phyloP scores from a whole-genome alignment of 2,888 invertebrate species.

The Phortica okadai region DNA sequence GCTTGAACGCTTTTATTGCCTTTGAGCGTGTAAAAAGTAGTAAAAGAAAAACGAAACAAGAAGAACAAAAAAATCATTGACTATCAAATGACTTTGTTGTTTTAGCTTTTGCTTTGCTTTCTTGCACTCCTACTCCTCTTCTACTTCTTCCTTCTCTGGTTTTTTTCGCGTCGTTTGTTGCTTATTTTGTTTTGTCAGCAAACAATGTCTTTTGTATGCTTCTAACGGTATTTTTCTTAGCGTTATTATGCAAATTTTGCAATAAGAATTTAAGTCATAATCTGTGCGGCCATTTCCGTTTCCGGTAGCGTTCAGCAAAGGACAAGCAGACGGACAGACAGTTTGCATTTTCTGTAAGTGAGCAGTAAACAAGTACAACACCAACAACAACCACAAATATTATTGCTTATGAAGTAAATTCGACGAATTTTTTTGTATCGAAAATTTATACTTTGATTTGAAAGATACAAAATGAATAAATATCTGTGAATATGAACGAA shows the following conservation, averaged over 20 bases:
- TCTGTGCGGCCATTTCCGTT: neutral
- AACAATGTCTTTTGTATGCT: conserved; percentile 8
- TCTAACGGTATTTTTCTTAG: neutral
- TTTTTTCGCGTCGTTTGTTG: neutral
- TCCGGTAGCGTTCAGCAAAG: too few species aligned
- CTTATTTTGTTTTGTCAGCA: conserved; percentile 19
- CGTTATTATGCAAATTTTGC: neutral
- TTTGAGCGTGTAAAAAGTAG: neutral
- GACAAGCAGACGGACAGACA: too few species aligned
- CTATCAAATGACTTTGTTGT: conserved; percentile 14
- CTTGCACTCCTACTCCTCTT: too few species aligned
- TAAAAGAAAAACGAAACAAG: neutral
- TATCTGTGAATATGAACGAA: neutral
- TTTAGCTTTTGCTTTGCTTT: neutral
- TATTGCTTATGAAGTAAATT: too few species aligned
- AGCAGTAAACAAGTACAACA: conserved; percentile 29
- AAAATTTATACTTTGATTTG: too few species aligned
- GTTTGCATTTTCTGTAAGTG: too few species aligned
- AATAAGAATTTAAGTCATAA: neutral
- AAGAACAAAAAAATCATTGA: neutral
- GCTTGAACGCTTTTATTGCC: conserved; percentile 11
- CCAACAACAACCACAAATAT: conserved; percentile 31
- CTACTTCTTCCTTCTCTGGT: too few species aligned
- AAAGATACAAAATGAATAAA: too few species aligned
- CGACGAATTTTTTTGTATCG: too few species aligned